These are phyloP conservation scores for Zosterops lateralis DNA, from an alignment of 2,113 vertebrate species.

Conservation along the genomic window DNA sequence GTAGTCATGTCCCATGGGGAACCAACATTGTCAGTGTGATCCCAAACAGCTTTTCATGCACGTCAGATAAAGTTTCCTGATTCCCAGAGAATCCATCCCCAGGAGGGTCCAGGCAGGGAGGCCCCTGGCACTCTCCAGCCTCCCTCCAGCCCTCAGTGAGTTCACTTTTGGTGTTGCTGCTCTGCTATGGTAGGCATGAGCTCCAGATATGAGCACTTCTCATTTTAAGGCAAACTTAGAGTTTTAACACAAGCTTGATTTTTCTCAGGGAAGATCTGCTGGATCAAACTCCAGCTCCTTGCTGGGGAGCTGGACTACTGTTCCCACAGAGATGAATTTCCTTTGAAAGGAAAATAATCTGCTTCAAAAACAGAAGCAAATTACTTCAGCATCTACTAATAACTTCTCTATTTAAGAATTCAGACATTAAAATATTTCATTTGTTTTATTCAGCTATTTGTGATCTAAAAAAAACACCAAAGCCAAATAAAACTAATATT, in stretches of 20 bases:
- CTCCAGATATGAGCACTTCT: not conserved
- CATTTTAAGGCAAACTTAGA: not conserved
- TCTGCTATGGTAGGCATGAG: not conserved
- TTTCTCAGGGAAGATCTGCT: not conserved
- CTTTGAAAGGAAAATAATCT: slow-evolving; percentile 19
- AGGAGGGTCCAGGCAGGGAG: not conserved
- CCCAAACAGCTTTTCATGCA: not conserved
- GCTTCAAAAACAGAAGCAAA: not conserved
- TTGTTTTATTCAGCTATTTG: not conserved
- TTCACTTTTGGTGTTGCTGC: not conserved
- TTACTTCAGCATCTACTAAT: not conserved
- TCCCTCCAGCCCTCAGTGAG: not conserved
- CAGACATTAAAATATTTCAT: not conserved
- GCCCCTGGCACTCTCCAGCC: not conserved
- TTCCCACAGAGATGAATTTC: not conserved
- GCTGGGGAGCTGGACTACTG: not conserved
- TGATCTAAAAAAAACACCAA: not conserved
- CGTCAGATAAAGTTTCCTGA: rapidly evolving
- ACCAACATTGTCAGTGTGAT: not conserved
- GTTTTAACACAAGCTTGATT: not conserved
- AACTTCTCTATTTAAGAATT: not conserved
- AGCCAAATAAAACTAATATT: not conserved
- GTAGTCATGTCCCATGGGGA: not conserved
- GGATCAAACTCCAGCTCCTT: not conserved
- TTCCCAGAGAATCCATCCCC: not conserved